phyloP scores from a whole-genome alignment of 2,888 invertebrate genomes.

The Caradrina kadenii region DNA sequence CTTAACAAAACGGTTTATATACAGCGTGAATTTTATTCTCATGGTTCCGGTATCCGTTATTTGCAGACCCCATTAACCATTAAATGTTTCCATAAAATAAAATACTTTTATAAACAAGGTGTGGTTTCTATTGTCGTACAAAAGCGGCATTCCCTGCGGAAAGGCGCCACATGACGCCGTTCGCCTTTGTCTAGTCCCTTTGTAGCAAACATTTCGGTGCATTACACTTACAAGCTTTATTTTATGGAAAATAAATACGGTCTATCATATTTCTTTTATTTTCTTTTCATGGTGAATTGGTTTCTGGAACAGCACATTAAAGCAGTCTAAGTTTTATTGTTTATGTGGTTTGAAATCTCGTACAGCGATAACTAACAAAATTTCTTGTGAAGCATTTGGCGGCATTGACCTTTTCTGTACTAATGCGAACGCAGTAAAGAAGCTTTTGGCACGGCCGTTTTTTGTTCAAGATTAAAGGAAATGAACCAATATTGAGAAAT shows the following conservation, averaged over 20 bases:
- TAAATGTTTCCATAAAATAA: conserved; percentile 43
- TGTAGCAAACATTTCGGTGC: conserved; percentile 52
- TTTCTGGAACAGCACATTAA: background rate
- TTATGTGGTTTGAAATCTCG: background rate
- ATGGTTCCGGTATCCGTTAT: conserved; percentile 8
- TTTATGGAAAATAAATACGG: conserved; percentile 29
- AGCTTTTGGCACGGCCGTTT: too few species aligned
- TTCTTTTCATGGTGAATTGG: background rate
- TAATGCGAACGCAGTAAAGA: too few species aligned
- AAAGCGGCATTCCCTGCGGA: conserved; percentile 43
- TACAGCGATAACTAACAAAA: background rate
- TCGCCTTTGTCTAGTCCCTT: conserved; percentile 50
- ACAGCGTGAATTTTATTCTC: conserved; percentile 22
- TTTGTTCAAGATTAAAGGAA: too few species aligned
- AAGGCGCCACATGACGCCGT: conserved; percentile 57
- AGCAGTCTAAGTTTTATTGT: background rate
- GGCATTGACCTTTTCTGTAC: too few species aligned
- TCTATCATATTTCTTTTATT: conserved; percentile 14
- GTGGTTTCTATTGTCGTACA: conserved; percentile 40
- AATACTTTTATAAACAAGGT: conserved; percentile 36
- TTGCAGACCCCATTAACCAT: conserved; percentile 36
- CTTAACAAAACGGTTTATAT: background rate
- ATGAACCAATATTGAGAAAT: too few species aligned
- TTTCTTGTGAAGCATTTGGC: too few species aligned
- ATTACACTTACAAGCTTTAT: conserved; percentile 49